These are phyloP conservation scores for Parazoanthus swiftii DNA, from an alignment of 92 coral and sea anemone species.

Conservation along the genomic window DNA sequence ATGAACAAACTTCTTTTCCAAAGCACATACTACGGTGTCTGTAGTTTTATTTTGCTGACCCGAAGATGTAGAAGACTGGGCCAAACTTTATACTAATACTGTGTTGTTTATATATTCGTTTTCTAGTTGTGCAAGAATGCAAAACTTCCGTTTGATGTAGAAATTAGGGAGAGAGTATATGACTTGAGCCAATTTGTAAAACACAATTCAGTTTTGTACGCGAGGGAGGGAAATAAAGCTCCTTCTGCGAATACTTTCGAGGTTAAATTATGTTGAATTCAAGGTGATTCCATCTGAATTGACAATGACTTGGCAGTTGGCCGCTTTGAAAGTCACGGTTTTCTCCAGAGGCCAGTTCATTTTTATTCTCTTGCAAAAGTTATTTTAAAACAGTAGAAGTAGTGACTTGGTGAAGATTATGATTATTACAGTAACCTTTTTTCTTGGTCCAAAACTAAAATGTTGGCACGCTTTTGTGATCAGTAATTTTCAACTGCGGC, in stretches of 20 bases:
- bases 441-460: background rate
- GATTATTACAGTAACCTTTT: background rate
- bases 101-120: too few relatives aligned
- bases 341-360: background rate
- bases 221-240: background rate
- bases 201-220: background rate
- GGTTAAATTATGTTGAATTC: too few relatives aligned
- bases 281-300: background rate
- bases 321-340: background rate
- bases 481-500: background rate
- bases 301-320: background rate
- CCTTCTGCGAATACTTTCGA: background rate
- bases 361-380: background rate
- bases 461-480: background rate
- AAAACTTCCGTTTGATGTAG: background rate
- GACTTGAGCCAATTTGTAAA: background rate
- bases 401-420: background rate
- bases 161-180: background rate
- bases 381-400: background rate
- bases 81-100: background rate
- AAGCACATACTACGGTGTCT: too few relatives aligned
- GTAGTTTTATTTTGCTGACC: background rate
- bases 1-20: background rate
- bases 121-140: background rate
- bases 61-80: background rate